A percentile compares a stretch with the other conserved stretches of the same genome.
Evolutionary conservation across 2,888 invertebrate species (phyloP).

Genomic region (Chrysina gloriosa): DNA sequence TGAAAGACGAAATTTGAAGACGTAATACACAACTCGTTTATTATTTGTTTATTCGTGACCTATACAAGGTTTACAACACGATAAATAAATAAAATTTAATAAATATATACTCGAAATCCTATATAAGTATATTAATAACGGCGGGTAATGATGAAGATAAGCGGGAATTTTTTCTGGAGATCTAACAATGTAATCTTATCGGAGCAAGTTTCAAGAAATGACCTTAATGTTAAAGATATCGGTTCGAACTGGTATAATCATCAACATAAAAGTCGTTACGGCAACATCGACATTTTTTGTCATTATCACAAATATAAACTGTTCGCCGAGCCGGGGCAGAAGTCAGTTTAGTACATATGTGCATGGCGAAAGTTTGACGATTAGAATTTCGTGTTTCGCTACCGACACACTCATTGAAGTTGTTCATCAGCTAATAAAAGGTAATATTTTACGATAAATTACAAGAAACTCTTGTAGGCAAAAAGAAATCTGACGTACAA

Average conservation of each 20-base stretch:
- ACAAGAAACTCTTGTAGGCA: too few species aligned
- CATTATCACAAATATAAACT: slow-evolving; percentile 23
- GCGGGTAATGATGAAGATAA: background rate
- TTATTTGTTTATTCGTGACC: background rate
- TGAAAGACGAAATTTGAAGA: too few species aligned
- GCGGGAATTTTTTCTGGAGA: background rate
- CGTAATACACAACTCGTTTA: too few species aligned
- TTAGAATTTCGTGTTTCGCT: background rate
- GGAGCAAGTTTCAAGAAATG: background rate
- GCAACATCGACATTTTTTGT: slow-evolving; percentile 13
- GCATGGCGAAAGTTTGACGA: background rate
- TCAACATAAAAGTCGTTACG: slow-evolving; percentile 14
- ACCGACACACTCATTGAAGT: background rate
- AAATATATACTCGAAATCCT: background rate
- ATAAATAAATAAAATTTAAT: background rate
- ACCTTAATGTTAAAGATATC: slow-evolving; percentile 11
- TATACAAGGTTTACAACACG: background rate
- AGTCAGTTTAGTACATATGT: slow-evolving; percentile 1
- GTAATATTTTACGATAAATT: background rate
- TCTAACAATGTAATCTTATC: slow-evolving; percentile 3
- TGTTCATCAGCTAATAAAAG: background rate
- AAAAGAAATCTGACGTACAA: too few species aligned
- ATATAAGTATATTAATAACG: background rate
- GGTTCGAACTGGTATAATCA: slow-evolving; percentile 20
- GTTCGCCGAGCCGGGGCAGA: background rate